Conservation (phyloP, 1,140 invertebrate genomes). For the Drosophila subpulchrella region DNA sequence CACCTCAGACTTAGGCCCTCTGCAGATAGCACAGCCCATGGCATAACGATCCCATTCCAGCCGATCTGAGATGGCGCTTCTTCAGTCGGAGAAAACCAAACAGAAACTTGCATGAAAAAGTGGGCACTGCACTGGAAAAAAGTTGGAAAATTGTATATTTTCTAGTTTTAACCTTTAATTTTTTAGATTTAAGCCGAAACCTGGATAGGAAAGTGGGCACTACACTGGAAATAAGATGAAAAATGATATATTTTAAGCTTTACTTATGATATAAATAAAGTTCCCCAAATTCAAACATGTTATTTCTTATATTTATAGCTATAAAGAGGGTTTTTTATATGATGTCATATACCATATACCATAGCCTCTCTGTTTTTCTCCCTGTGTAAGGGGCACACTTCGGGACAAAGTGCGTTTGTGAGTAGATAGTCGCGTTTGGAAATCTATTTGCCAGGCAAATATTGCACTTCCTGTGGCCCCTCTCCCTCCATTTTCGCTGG, state of each 20-base stretch:
- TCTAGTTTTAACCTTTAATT: no score
- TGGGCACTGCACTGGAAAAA: not conserved
- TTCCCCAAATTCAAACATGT: not conserved
- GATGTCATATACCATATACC: no score
- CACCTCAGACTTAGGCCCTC: slow-evolving; percentile 75
- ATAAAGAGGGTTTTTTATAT: no score
- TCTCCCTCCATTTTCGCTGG: not conserved
- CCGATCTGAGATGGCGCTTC: slow-evolving; percentile 18
- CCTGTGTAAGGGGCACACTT: slow-evolving; percentile 24
- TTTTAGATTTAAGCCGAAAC: no score
- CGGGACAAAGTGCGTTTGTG: slow-evolving; percentile 5
- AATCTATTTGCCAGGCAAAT: slow-evolving; percentile 75
- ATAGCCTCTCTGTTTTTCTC: not conserved
- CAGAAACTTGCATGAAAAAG: not conserved
- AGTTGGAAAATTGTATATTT: not conserved
- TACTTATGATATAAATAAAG: not conserved
- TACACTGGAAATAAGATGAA: no score
- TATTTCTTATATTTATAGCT: not conserved
- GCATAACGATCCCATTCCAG: slow-evolving; percentile 24
- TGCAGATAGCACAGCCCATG: slow-evolving; percentile 32
- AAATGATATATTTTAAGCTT: no score
- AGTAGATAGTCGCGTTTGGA: slow-evolving; percentile 60
- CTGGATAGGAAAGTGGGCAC: no score
- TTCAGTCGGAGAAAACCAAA: not conserved
- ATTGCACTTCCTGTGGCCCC: slow-evolving; percentile 64